Base-by-base conservation (phyloP, 1,140 invertebrate species). In the Nylanderia fulva region DNA sequence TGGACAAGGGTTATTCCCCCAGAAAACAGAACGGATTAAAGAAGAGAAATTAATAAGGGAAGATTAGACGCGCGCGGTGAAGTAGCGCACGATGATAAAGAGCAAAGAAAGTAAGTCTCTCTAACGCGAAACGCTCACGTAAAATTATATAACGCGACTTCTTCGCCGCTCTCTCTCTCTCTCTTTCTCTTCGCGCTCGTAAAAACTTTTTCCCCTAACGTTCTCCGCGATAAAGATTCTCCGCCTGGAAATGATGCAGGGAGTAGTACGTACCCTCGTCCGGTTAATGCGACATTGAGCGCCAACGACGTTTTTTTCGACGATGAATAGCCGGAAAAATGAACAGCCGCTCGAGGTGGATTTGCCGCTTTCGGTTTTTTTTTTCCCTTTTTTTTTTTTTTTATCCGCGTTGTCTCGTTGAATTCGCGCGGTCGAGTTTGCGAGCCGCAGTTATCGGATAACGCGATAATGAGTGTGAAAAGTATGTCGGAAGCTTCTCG, bases 171-270 rank as follows among this genome's bases (percentile, higher is more conserved):
- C 24, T 45, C n/a, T 39, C n/a, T n/a, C n/a, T n/a, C n/a, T n/a
- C n/a, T n/a, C n/a, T n/a, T n/a, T n/a, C n/a, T n/a, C n/a, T n/a
- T n/a, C 74, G 63, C 61, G 61, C 33, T 54, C 69, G 61, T 75
- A 84, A 86, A 84, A 66, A 86, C 48, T 64, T 84, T 86, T 82
- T 82, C 77, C 24, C 66, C 66, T 82, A 82, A 82, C 66, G 66
- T 54, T 79, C 27, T n/a, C 6, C 52, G 15, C 36, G 77, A 82
- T 82, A 82, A 82, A 82, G 77, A 82, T 71, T 58, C 66, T 69
- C 39, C 61, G 52, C 36, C 66, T 58, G 66, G 77, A 71, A 64
- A 72, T 82, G 54, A 80, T 80, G 77, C 52, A 15, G 52, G 18
- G 52, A 82, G 52, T 42, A 82, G 52, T 33, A 58, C 27, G 58